Evolutionary conservation across 2,888 invertebrate species (phyloP), one percentile per base, ranked within the genome.

Genomic region (Suillia variegata): DNA sequence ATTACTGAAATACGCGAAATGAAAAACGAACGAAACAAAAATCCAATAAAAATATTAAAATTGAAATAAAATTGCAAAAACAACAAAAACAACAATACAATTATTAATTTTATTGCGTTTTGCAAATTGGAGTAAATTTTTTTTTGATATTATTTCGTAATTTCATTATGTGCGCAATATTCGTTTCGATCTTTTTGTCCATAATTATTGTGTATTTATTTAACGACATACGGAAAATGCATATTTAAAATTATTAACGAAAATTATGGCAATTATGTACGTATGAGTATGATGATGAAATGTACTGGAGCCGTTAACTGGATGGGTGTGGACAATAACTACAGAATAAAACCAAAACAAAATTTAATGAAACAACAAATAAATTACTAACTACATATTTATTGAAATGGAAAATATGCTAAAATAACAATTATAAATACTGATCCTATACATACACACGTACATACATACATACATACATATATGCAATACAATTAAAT

Each of bases 281-380:
- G n/a, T 38, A 38, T 13, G n/a, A 38, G 4, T 38, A 38, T 38
- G 10, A 38, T 38, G 38, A n/a, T 13, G n/a, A 38, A n/a, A 38
- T 45, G 62, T 8, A 62, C 61, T 48, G 12, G 8, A 22, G n/a
- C 31, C 60, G 58, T 59, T 56, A 78, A 78, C 75, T 79, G 75
- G 75, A 80, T 76, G 80, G 80, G 80, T n/a, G n/a, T 76, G 79
- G 80, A 80, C 80, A 80, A 80, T 80, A 80, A 80, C 77, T 78
- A 79, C 66, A 70, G 71, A 72, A 69, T 67, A 68, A 67, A 69
- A 67, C 58, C n/a, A 63, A 70, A 66, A 65, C 58, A 58, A 63
- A 54, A 48, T 26, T 17, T 15, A 59, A 58, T 42, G 49, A 67
- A 61, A 50, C 21, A 49, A 59, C 17, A 56, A 58, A 63, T 59